A percentile compares a stretch with the other conserved stretches of the same genome.
phyloP scores from a whole-genome alignment of 2,888 invertebrate species.

The Dicranocentrus wangi region DNA sequence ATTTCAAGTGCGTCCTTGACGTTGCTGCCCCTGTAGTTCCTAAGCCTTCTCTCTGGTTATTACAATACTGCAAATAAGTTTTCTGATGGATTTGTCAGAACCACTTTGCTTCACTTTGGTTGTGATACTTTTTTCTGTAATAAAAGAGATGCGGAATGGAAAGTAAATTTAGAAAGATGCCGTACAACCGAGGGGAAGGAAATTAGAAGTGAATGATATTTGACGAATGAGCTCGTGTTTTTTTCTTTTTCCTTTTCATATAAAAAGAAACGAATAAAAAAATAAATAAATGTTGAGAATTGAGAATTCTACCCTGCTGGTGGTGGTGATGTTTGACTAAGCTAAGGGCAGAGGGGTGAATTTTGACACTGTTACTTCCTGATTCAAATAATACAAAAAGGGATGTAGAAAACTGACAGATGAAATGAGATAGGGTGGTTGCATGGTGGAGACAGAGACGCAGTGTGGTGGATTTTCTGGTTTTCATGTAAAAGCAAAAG shows the following conservation, averaged over 20 bases:
- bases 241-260: constrained; percentile 15
- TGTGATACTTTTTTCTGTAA: background rate
- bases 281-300: constrained; percentile 24
- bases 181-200: constrained; percentile 16
- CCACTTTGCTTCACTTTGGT: constrained; percentile 10
- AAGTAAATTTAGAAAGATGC: constrained; percentile 21
- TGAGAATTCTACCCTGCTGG: background rate
- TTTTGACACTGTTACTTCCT: constrained; percentile 61
- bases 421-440: constrained; percentile 54
- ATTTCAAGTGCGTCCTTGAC: constrained; percentile 41
- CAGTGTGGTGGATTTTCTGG: constrained; percentile 15
- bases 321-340: constrained; percentile 34
- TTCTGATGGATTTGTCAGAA: constrained; percentile 52
- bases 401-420: constrained; percentile 31
- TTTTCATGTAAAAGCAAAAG: constrained; percentile 18
- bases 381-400: constrained; percentile 47
- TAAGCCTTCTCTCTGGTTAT: too few species aligned
- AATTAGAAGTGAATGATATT: constrained; percentile 56
- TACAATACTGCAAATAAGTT: too few species aligned
- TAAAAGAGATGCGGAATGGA: constrained; percentile 5
- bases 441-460: background rate
- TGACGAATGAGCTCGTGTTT: constrained; percentile 36
- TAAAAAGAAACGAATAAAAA: constrained; percentile 36
- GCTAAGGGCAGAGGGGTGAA: constrained; percentile 54
- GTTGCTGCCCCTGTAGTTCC: too few species aligned